Percentiles rank a stretch among this genome's conserved stretches.
Evolutionary conservation across 2,888 invertebrate genomes (phyloP).

Genomic region (Ennomos erosarius): DNA sequence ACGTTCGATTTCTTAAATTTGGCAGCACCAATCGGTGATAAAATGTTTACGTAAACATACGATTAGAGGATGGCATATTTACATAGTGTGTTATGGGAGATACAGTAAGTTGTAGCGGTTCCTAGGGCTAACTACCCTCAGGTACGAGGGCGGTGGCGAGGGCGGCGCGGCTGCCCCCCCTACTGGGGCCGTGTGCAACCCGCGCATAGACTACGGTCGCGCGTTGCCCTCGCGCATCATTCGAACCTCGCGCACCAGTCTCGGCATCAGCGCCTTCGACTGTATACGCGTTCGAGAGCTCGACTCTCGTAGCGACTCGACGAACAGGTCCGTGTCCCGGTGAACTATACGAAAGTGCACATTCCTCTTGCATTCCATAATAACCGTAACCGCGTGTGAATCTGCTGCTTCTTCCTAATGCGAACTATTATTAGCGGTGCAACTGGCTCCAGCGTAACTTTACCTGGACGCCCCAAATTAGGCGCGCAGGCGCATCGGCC

Average conservation of each 20-base stretch:
- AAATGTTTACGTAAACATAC: conserved; percentile 31
- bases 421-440: conserved; percentile 78
- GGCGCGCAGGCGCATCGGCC: conserved; percentile 77
- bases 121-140: conserved; percentile 41
- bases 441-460: conserved; percentile 81
- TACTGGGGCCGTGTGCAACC: conserved; percentile 85
- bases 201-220: conserved; percentile 81
- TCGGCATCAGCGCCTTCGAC: conserved; percentile 79
- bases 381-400: conserved; percentile 68
- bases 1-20: conserved; percentile 39
- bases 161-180: conserved; percentile 64
- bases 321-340: conserved; percentile 82
- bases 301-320: conserved; percentile 83
- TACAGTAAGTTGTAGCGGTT: conserved; percentile 34
- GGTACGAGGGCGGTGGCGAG: conserved; percentile 51
- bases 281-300: conserved; percentile 81
- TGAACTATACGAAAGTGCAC: conserved; percentile 74
- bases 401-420: conserved; percentile 69
- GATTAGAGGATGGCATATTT: conserved; percentile 1
- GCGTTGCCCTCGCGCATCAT: conserved; percentile 79
- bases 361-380: conserved; percentile 55
- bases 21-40: conserved; percentile 37
- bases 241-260: conserved; percentile 84
- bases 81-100: conserved; percentile 21
- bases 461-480: conserved; percentile 85